Evolutionary conservation across 2,113 vertebrate species (phyloP).

Genomic region (Chaenogobius annularis): DNA sequence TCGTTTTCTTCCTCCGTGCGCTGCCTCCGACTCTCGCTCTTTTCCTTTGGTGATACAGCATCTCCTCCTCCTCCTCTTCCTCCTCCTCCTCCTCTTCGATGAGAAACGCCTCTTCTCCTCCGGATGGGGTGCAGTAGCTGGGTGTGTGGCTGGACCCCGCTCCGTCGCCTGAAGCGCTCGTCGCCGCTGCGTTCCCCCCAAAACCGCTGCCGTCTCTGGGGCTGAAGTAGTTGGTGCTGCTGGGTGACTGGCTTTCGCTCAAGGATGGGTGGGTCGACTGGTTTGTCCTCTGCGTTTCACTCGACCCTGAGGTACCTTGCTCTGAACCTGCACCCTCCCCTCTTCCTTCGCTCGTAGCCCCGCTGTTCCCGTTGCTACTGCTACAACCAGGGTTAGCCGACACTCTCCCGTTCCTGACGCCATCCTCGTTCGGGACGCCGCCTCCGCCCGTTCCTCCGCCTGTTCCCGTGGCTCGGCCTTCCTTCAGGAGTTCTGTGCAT

Average conservation of each 20-base stretch:
- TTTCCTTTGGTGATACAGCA: slow-evolving; percentile 68
- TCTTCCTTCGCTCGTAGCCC: slow-evolving; percentile 55
- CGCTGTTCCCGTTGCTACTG: slow-evolving; percentile 47
- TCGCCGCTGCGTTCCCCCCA: slow-evolving; percentile 48
- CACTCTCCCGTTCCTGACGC: slow-evolving; percentile 1
- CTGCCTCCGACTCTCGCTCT: slow-evolving; percentile 61
- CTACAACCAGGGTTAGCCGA: slow-evolving; percentile 52
- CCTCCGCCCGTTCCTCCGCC: slow-evolving; percentile 11
- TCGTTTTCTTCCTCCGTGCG: slow-evolving; percentile 67
- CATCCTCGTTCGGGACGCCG: slow-evolving; percentile 21
- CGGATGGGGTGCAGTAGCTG: slow-evolving; percentile 77
- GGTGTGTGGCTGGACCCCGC: slow-evolving; percentile 68
- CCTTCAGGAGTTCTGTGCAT: slow-evolving; percentile 89
- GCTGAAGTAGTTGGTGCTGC: slow-evolving; percentile 92
- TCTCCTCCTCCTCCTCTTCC: slow-evolving; percentile 67
- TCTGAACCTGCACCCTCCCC: slow-evolving; percentile 8
- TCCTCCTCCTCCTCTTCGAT: slow-evolving; percentile 73
- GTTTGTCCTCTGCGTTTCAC: slow-evolving; percentile 51
- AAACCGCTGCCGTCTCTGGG: slow-evolving; percentile 77
- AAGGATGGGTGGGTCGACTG: slow-evolving; percentile 71
- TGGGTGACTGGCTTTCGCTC: slow-evolving; percentile 88
- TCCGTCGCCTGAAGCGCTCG: slow-evolving; percentile 48
- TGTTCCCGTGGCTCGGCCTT: slow-evolving; percentile 54
- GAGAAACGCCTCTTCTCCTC: slow-evolving; percentile 73
- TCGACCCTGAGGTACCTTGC: slow-evolving; percentile 22